Base-by-base conservation (phyloP, 30 jellyfish, hydroid and myxozoan genomes). In the Catostylus mosaicus region DNA sequence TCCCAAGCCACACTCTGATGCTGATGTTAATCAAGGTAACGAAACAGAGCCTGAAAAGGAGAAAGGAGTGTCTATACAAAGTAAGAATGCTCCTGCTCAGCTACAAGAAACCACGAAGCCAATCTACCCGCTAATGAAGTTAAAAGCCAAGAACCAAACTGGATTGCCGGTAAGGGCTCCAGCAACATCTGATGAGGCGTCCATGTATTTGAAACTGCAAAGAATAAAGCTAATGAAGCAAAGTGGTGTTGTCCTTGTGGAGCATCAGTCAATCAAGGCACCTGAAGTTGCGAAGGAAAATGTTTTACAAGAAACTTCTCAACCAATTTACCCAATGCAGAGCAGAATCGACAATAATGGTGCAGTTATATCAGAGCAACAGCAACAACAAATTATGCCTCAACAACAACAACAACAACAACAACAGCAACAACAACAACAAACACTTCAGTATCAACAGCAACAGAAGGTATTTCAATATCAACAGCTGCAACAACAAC, bases 1-100 rank as follows among this genome's bases (percentile, higher is more conserved):
- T 34, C 51, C 88, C 19, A 73, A 64, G 57, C 88, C 95, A 10
- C 63, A 62, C 35, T 73, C 88, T 31, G 88, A 73, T 20, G 88
- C 95, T 3, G 77, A 83, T 56, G 94, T 71, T 24, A 72, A 72
- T 35, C 82, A 70, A 37, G 32, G 54, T 35, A 75, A 73, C 48
- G 95, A 61, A 60, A 75, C 88, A 36, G 84, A 84, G 77, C 60
- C 32, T 11, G 75, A 62, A n/a, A 73, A 48, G 16, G 63, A 27
- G 31, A 63, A 64, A 52, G 67, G n/a, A 3, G 38, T 22, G 51
- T 60, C 82, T 16, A 27, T 22, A 12, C 7, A 67, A 0, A 51
- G 19, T 4, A 30, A 33, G 24, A 38, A 27, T 52, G 29, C 52
- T 27, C 48, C 75, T 22, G 85, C 50, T 16, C 85, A 46, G 30